phyloP scores from a whole-genome alignment of 2,888 invertebrate genomes.

The Seira musarum region DNA sequence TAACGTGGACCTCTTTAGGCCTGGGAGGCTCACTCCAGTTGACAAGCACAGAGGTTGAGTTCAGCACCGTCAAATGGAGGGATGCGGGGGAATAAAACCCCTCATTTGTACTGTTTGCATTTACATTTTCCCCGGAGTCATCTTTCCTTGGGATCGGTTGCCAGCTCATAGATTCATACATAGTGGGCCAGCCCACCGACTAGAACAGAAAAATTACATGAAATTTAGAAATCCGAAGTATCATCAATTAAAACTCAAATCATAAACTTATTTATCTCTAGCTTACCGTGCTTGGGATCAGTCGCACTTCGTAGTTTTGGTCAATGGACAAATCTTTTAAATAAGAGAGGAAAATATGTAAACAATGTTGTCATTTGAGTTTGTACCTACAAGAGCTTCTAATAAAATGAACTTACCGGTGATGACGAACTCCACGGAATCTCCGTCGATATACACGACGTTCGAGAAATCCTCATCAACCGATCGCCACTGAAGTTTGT shows the following conservation, averaged over 20 bases:
- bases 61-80: conserved; percentile 61
- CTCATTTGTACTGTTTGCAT: conserved; percentile 58
- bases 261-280: conserved; percentile 16
- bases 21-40: conserved; percentile 63
- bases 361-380: not conserved
- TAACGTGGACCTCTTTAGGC: conserved; percentile 57
- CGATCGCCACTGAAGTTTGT: conserved; percentile 67
- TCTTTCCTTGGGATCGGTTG: conserved; percentile 31
- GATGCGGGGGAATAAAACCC: conserved; percentile 54
- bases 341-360: not conserved
- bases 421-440: conserved; percentile 61
- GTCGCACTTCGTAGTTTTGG: conserved; percentile 61
- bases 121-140: conserved; percentile 51
- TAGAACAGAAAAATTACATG: too few species aligned
- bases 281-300: conserved; percentile 65
- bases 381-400: too few species aligned
- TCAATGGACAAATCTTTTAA: conserved; percentile 49
- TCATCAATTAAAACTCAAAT: too few species aligned
- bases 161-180: too few species aligned
- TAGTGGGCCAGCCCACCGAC: conserved; percentile 47
- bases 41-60: conserved; percentile 61
- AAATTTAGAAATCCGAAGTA: too few species aligned
- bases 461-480: conserved; percentile 53
- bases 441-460: conserved; percentile 64
- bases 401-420: conserved; percentile 52